Conservation (phyloP, 1,140 invertebrate species). For the Musca vetustissima region DNA sequence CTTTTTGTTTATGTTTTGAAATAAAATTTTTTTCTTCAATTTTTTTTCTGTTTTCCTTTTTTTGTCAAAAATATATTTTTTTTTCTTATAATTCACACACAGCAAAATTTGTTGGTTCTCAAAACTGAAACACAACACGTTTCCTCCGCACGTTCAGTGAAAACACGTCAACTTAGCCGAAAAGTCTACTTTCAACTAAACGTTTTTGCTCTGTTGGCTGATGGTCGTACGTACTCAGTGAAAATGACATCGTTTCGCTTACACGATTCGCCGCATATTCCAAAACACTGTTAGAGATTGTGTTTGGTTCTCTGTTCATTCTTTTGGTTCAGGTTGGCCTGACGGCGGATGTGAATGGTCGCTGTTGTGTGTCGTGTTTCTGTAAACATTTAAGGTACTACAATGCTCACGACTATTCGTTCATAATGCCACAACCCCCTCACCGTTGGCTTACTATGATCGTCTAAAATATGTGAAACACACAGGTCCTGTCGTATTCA, state of each 20-base stretch:
- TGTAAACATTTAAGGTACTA: no score
- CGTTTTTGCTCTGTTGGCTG: constrained; percentile 35
- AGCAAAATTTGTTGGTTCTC: no score
- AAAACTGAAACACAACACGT: constrained; percentile 12
- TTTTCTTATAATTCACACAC: not conserved
- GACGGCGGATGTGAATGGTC: no score
- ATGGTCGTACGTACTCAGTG: not conserved
- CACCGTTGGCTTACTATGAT: no score
- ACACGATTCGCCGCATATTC: not conserved
- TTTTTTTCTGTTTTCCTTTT: not conserved
- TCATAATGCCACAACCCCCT: no score
- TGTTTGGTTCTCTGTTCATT: no score
- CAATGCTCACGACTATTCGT: no score
- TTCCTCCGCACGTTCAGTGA: constrained; percentile 40
- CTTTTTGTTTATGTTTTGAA: no score
- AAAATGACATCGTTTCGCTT: constrained; percentile 10
- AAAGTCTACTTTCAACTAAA: constrained; percentile 55
- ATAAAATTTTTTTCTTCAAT: not conserved
- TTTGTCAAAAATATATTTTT: not conserved
- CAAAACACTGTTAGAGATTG: not conserved
- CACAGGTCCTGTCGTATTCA: no score
- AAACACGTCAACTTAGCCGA: constrained; percentile 48
- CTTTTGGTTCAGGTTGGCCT: no score
- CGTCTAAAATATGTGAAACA: no score
- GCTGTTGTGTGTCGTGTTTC: no score